phyloP scores from a whole-genome alignment of 2,797 vertebrate species.

The Varecia variegata region DNA sequence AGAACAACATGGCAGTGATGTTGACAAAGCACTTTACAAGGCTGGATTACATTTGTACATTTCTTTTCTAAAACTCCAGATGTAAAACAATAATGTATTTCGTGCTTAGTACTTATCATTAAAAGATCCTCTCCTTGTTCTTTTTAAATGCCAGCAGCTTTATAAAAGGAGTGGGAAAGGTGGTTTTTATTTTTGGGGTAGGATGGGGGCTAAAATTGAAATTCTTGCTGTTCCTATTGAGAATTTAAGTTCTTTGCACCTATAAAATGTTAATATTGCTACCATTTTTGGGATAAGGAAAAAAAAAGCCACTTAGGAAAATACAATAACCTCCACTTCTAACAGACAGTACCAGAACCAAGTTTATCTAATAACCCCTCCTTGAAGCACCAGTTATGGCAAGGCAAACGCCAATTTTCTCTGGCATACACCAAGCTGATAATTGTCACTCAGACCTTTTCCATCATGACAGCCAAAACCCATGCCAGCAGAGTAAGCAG shows the following conservation, averaged over 20 bases:
- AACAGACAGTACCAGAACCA: background rate
- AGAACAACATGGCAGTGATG: slow-evolving; percentile 64
- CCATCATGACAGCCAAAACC: background rate
- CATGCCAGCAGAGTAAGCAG: accelerated
- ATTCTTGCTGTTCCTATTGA: background rate
- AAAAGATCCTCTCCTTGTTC: slow-evolving; percentile 31
- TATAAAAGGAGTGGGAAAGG: background rate
- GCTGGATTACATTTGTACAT: slow-evolving; percentile 29
- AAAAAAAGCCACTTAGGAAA: background rate
- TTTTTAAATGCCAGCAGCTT: slow-evolving; percentile 43
- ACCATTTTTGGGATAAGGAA: background rate
- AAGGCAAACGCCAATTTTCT: background rate
- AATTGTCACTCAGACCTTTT: background rate
- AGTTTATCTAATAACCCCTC: background rate
- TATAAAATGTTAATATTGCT: slow-evolving; percentile 26
- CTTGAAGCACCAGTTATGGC: background rate
- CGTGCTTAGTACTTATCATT: slow-evolving; percentile 35
- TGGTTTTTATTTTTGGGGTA: background rate
- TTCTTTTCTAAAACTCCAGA: slow-evolving; percentile 69
- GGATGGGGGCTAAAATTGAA: background rate
- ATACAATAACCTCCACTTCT: background rate
- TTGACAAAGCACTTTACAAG: slow-evolving; percentile 76
- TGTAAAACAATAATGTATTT: slow-evolving; percentile 60
- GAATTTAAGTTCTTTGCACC: slow-evolving; percentile 18
- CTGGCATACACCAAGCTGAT: background rate